Conservation (phyloP, 2,113 vertebrate species). For the Brachyhypopomus occidentalis region DNA sequence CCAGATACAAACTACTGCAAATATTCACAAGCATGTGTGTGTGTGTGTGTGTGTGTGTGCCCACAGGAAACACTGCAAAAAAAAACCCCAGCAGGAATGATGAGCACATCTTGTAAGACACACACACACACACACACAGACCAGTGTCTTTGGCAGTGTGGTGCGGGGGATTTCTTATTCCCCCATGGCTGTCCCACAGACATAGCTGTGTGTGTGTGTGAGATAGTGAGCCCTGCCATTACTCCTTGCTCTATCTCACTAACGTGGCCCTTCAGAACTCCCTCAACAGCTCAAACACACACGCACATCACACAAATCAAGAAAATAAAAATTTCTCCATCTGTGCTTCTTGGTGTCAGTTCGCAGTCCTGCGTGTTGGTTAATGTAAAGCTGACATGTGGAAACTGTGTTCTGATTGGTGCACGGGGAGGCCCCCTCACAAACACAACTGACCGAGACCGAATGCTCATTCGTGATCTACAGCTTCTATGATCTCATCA, state of each 20-base stretch:
- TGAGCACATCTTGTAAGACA: neutral
- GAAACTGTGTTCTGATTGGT: conserved; percentile 43
- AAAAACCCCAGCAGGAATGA: conserved; percentile 10
- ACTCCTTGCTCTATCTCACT: neutral
- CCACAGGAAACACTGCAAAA: conserved; percentile 5
- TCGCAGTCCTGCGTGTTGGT: conserved; percentile 19
- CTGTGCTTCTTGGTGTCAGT: conserved; percentile 12
- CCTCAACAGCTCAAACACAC: neutral
- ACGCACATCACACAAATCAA: neutral
- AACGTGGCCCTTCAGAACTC: neutral
- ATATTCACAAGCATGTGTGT: neutral
- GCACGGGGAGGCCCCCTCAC: conserved; percentile 39
- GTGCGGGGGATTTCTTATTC: conserved; percentile 49
- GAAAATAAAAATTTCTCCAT: neutral
- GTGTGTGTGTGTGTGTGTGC: no score
- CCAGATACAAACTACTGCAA: conserved; percentile 23
- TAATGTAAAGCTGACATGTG: conserved; percentile 9
- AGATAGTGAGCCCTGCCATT: neutral
- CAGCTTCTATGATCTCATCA: conserved; percentile 55
- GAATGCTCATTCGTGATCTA: conserved; percentile 56
- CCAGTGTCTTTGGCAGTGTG: conserved; percentile 28
- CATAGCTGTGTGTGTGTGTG: neutral
- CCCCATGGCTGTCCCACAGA: neutral
- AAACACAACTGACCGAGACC: conserved; percentile 44
- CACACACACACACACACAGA: neutral